Conservation (phyloP, 2,888 invertebrate genomes). For the Yponomeuta cagnagella region DNA sequence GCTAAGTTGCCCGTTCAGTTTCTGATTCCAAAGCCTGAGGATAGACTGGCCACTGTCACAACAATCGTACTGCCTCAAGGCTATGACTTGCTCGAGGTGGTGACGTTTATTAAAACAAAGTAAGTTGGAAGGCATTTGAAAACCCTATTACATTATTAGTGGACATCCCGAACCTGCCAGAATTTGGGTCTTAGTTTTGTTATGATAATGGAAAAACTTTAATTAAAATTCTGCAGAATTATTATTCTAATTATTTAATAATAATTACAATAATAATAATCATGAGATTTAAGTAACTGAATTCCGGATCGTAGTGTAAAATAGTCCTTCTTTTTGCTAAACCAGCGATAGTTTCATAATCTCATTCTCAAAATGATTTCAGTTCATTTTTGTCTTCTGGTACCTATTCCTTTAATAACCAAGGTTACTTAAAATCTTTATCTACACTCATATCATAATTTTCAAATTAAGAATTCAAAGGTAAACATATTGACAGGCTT, state of each 20-base stretch:
- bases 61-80: slow-evolving; percentile 51
- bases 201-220: no score
- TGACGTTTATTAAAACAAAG: slow-evolving; percentile 49
- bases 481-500: no score
- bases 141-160: no score
- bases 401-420: neutral
- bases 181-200: no score
- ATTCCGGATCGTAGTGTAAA: no score
- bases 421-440: neutral
- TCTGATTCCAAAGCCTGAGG: slow-evolving; percentile 79
- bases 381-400: neutral
- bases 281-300: no score
- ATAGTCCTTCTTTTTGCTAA: neutral
- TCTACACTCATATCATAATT: no score
- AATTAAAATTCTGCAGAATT: no score
- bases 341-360: neutral
- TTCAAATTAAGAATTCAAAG: no score
- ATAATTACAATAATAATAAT: no score
- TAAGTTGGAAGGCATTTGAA: slow-evolving; percentile 31
- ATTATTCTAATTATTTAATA: no score
- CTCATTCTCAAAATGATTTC: slow-evolving; percentile 10
- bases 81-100: slow-evolving; percentile 47
- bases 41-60: slow-evolving; percentile 60
- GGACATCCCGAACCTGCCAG: no score
- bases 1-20: slow-evolving; percentile 80